Conservation (phyloP, 2,113 vertebrate genomes). For the Lucifuga dentata region DNA sequence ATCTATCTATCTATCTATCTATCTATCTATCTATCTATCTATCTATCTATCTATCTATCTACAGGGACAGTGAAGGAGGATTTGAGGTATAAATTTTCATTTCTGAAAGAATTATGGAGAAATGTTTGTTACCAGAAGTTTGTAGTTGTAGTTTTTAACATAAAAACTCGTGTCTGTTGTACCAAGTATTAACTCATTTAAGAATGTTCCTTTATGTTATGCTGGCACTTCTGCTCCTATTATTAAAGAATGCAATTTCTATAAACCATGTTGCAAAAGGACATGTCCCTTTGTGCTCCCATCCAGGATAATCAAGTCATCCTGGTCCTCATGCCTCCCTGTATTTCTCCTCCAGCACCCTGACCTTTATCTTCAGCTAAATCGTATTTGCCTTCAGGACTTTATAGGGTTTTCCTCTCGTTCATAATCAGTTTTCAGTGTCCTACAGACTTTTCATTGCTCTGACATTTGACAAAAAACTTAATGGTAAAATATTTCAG, state of each 20-base stretch:
- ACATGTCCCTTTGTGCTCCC: constrained; percentile 70
- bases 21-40: too few relatives aligned
- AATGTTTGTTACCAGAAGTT: too few relatives aligned
- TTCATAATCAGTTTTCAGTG: constrained; percentile 75
- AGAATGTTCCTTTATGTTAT: constrained; percentile 20
- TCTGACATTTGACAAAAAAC: constrained; percentile 77
- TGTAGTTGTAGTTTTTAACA: not conserved
- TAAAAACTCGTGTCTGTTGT: not conserved
- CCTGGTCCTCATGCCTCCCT: constrained; percentile 63
- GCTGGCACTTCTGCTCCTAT: constrained; percentile 24
- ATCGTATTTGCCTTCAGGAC: constrained; percentile 78
- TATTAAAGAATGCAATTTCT: constrained; percentile 58
- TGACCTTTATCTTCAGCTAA: constrained; percentile 79
- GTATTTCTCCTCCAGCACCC: constrained; percentile 65
- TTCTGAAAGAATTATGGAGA: too few relatives aligned
- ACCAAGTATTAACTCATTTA: too few relatives aligned
- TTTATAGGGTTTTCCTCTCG: constrained; percentile 72
- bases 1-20: too few relatives aligned
- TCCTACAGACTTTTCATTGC: constrained; percentile 74
- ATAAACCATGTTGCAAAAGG: constrained; percentile 64
- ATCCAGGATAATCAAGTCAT: constrained; percentile 79
- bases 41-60: too few relatives aligned
- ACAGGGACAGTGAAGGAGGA: too few relatives aligned
- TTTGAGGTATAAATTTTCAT: too few relatives aligned
- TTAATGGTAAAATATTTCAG: constrained; percentile 71